Conservation (phyloP, 2,113 vertebrate species). For the Alethe castanea region DNA sequence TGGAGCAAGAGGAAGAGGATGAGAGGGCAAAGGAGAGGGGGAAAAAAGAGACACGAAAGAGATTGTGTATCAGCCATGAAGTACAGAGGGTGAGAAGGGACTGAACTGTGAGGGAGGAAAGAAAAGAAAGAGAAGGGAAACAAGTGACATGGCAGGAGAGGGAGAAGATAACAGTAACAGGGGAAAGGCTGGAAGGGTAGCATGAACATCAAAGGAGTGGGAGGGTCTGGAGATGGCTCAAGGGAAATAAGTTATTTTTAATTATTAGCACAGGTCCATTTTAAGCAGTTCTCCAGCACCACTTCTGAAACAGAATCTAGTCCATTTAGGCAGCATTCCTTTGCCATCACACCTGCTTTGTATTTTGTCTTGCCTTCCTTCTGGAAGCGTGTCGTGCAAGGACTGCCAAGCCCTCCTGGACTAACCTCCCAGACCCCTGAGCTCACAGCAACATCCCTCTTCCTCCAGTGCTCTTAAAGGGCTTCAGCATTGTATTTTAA, state of each 20-base stretch:
- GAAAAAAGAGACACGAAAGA: not conserved
- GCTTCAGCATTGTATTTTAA: not conserved
- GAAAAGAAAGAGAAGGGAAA: not conserved
- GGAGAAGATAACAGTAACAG: not conserved
- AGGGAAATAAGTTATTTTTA: constrained; percentile 35
- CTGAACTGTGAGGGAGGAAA: not conserved
- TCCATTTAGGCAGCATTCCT: not conserved
- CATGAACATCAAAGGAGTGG: not conserved
- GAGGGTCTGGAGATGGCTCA: not conserved
- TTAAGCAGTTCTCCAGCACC: not conserved
- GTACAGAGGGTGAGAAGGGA: not conserved
- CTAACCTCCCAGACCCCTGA: not conserved
- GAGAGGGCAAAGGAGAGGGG: not conserved
- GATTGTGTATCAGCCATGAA: not conserved
- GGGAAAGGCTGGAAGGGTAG: not conserved
- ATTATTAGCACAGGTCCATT: constrained; percentile 32
- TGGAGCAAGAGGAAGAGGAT: not conserved
- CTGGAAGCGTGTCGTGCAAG: rapidly evolving
- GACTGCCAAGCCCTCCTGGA: not conserved
- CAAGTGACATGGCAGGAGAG: not conserved
- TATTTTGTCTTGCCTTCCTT: not conserved
- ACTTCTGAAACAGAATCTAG: not conserved
- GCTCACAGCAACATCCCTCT: not conserved
- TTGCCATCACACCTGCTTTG: not conserved
- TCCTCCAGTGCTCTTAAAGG: not conserved